A percentile compares a stretch with the other conserved stretches of the same genome.
phyloP scores from a whole-genome alignment of 1,140 invertebrate genomes.

The Sinonovacula constricta region DNA sequence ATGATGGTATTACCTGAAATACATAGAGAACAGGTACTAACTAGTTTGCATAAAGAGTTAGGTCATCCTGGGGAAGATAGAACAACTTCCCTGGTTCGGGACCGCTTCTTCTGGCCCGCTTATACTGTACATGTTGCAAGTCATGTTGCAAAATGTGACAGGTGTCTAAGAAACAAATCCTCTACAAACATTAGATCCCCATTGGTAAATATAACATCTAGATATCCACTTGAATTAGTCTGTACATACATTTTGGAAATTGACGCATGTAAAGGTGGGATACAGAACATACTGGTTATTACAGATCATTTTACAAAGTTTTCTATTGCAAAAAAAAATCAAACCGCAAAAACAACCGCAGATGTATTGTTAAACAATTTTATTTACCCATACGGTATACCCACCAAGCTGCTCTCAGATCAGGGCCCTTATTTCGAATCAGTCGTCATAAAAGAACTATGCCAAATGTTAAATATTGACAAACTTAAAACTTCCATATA shows the following conservation, averaged over 20 bases:
- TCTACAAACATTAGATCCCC: constrained; percentile 27
- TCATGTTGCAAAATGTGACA: constrained; percentile 2
- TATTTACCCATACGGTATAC: neutral
- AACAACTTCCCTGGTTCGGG: neutral
- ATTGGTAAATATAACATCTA: constrained; percentile 27
- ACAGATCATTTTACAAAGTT: neutral
- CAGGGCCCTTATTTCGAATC: neutral
- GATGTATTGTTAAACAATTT: neutral
- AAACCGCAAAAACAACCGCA: neutral
- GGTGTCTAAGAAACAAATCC: constrained; percentile 21
- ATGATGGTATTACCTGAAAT: neutral
- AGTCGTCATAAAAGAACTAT: neutral
- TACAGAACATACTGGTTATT: neutral
- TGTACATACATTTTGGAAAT: constrained; percentile 44
- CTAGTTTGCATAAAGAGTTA: neutral
- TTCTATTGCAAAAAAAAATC: neutral
- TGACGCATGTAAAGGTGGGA: constrained; percentile 29
- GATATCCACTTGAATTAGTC: constrained; percentile 46
- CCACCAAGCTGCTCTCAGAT: neutral
- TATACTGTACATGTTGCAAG: constrained; percentile 3
- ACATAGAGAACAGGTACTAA: neutral
- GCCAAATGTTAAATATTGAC: neutral
- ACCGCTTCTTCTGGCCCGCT: constrained; percentile 20
- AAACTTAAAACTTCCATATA: neutral
- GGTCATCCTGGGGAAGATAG: neutral